Evolutionary conservation across 2,888 invertebrate genomes (phyloP), one percentile per base, ranked within the genome.

Genomic region (Linyphia triangularis): DNA sequence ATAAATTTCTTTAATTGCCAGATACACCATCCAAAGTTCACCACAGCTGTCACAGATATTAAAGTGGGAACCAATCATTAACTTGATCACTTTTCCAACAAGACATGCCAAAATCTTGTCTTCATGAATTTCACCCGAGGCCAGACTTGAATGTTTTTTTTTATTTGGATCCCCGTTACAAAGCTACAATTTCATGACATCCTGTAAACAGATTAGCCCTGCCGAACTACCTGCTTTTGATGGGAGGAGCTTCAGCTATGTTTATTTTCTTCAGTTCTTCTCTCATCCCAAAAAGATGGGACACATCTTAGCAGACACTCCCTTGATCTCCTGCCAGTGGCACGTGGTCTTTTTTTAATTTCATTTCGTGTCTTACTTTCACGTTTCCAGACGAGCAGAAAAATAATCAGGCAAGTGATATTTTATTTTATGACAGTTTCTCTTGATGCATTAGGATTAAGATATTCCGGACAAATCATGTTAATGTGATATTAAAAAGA

Each of bases 231-330:
- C 40, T 79, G 72, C 78, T 51, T 51, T n/a, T 1, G 51, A n/a
- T 67, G 81, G 86, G 86, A 81, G 86, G 86, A 88, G 86, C 81
- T 37, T 24, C 67, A 28, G 22, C 67, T 75, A 81, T 86, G 85
- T 86, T 79, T 79, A 79, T 79, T 85, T 85, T 85, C 69, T 16
- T 22, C 16, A 37, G 19, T 51, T 69, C 69, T n/a, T 51, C 51
- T 61, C n/a, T 63, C 59, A 43, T 61, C 30, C 69, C 81, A 85
- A 72, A 79, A 70, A 88, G 72, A 86, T 86, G 37, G 73, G 65
- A 3, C 16, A 57, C 33, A 78, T 67, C 63, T 63, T 26, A 16
- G n/a, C 28, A 79, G 79, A 73, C 79, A 73, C 79, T 72, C 86
- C 75, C 70, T 70, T 78, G 77, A 78, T 77, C 63, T 85, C 24